A percentile compares a stretch with the other conserved stretches of the same genome.
Conservation (phyloP, 2,797 vertebrate species). For the Pogonophryne albipinna region DNA sequence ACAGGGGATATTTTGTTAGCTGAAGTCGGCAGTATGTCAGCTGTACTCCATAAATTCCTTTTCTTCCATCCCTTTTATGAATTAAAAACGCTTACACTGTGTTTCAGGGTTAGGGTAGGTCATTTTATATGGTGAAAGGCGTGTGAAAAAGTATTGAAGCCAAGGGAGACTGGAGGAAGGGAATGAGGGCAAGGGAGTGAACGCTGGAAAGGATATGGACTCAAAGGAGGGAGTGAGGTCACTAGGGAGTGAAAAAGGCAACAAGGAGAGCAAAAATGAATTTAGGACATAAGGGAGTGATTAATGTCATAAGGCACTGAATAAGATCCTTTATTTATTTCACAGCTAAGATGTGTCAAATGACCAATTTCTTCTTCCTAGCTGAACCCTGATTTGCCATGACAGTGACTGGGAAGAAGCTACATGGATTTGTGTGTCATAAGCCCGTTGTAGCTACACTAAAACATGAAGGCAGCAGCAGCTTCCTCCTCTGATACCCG, state of each 20-base stretch:
- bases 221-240: conserved; percentile 1
- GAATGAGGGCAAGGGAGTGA: conserved; percentile 13
- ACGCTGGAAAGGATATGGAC: background rate
- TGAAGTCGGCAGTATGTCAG: background rate
- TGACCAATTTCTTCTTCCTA: background rate
- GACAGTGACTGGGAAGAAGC: background rate
- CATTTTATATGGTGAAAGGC: background rate
- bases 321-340: background rate
- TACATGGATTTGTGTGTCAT: background rate
- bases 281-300: background rate
- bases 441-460: background rate
- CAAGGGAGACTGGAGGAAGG: background rate
- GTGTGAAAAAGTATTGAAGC: background rate
- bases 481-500: conserved; percentile 74
- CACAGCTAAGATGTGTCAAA: background rate
- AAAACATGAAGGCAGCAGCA: conserved; percentile 18
- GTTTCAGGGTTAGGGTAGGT: conserved; percentile 10
- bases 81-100: conserved; percentile 9
- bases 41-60: background rate
- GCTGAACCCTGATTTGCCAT: too few species aligned
- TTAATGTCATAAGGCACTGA: background rate
- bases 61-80: conserved; percentile 15
- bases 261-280: background rate
- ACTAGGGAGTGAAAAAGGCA: conserved; percentile 14
- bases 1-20: background rate